These are phyloP conservation scores for Phrynocephalus vlangalii DNA, from an alignment of 2,797 vertebrate species.

Conservation along the genomic window DNA sequence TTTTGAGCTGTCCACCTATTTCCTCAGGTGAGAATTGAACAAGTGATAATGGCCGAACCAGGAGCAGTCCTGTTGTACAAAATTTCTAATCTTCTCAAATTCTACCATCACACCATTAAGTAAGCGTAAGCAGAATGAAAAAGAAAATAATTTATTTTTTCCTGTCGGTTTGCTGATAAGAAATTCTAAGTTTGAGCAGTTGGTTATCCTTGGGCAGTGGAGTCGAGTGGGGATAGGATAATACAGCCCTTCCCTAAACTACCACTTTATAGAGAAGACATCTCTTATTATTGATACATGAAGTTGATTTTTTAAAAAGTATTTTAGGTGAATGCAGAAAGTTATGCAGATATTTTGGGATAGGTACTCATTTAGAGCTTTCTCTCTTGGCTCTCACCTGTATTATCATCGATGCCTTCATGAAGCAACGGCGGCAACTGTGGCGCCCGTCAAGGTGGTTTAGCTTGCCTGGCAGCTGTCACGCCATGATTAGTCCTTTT, in stretches of 20 bases:
- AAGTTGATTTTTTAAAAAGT: neutral
- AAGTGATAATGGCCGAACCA: slow-evolving; percentile 96
- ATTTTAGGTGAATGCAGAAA: neutral
- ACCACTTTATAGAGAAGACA: neutral
- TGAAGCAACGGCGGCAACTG: neutral
- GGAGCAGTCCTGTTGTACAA: slow-evolving; percentile 96
- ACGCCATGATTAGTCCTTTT: neutral
- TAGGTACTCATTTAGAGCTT: neutral
- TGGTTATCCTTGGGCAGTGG: no score
- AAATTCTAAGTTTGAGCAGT: neutral
- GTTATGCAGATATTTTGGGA: neutral
- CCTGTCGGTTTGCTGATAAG: neutral
- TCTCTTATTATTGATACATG: neutral
- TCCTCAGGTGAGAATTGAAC: slow-evolving; percentile 94
- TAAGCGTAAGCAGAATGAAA: slow-evolving; percentile 78
- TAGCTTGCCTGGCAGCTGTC: neutral
- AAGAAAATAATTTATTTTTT: neutral
- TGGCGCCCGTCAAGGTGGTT: no score
- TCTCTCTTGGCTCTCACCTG: neutral
- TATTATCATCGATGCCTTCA: neutral
- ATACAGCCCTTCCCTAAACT: neutral
- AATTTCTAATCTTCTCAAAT: slow-evolving; percentile 97
- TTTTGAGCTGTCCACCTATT: slow-evolving; percentile 31
- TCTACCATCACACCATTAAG: slow-evolving; percentile 98
- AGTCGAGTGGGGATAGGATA: no score